Percentiles rank a stretch among this genome's conserved stretches.
Evolutionary conservation across 2,797 vertebrate genomes (phyloP).

Genomic region (Amazona ochrocephala): DNA sequence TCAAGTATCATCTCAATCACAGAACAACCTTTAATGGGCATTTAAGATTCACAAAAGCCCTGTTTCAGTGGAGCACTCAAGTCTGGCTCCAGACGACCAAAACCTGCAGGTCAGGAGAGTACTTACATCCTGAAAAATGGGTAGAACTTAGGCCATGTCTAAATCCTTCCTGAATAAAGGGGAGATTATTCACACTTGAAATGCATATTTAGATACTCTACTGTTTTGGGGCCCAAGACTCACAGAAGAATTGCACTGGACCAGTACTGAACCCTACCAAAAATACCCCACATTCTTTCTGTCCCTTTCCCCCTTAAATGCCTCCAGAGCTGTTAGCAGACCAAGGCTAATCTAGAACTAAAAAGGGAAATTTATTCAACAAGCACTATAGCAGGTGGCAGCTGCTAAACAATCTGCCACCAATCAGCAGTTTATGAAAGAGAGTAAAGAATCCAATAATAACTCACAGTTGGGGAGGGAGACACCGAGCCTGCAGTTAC

Average conservation of each 20-base stretch:
- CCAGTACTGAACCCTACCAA: not conserved
- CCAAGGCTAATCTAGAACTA: constrained; percentile 55
- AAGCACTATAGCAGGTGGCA: constrained; percentile 72
- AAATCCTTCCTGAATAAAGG: not conserved
- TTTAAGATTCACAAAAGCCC: not conserved
- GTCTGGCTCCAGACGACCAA: not conserved
- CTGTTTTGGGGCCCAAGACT: not conserved
- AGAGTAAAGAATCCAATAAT: constrained; percentile 72
- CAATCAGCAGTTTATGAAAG: constrained; percentile 75
- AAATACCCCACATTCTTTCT: not conserved
- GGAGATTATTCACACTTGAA: not conserved
- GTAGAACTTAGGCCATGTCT: not conserved
- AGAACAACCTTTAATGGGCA: not conserved
- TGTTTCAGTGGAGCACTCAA: not conserved
- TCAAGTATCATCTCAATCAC: not conserved
- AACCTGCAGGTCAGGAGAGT: not conserved
- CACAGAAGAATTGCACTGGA: not conserved
- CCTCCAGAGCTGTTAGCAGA: constrained; percentile 33
- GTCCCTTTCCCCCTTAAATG: constrained; percentile 12
- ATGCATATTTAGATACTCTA: not conserved
- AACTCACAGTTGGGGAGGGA: constrained; percentile 63
- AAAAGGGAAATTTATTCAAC: constrained; percentile 69
- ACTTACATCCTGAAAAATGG: not conserved
- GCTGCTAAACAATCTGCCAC: constrained; percentile 75
- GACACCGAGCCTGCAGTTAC: constrained; percentile 52